Base-by-base conservation (phyloP, 2,888 invertebrate species). In the Ligdia adustata region DNA sequence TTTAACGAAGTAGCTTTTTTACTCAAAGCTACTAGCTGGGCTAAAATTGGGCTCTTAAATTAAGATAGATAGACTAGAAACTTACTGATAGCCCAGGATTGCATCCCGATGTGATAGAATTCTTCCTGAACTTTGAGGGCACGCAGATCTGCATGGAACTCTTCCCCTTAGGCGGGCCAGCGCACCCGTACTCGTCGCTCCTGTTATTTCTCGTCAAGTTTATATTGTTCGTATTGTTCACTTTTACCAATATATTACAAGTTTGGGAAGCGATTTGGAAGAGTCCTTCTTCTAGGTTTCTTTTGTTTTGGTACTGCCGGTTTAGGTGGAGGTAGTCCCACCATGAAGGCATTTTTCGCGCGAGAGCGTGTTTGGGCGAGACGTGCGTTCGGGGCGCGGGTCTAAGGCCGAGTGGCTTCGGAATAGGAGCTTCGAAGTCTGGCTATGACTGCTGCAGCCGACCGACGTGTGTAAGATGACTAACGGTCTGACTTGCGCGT, bases 241-340 rank as follows among this genome's bases (percentile, higher is more conserved):
- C 94, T 91, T 95, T 94, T 44, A 95, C 94, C 52, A 95, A 83
- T 57, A 95, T 93, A 73, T 94, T 94, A 69, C 95, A 95, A 44
- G 95, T 95, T 75, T 95, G 95, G 7, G 94, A 94, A 2, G 94
- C 95, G 58, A 95, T 95, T 88, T 95, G 95, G 71, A 95, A 94
- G 18, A 95, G 86, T 3, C 95, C 95, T 68, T 95, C 95, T 68
- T 95, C 94, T 56, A 95, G 78, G 75, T 94, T 94, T 39, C 93
- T 89, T 60, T 92, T 92, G 61, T 91, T 91, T 43, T 89, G 79
- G 60, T 91, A 90, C 62, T 82, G 84, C 29, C 90, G 64, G 56
- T 89, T 90, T 62, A 91, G 83, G 55, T 86, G 87, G 46, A 93
- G 83, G 66, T 92, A 91, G 72, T 93, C 92, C 92, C 92, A 93